Percentiles rank a stretch among this genome's conserved stretches.
These are phyloP conservation scores for Phrynocephalus guinanensis DNA, from an alignment of 2,797 vertebrate genomes.

Conservation along the genomic window DNA sequence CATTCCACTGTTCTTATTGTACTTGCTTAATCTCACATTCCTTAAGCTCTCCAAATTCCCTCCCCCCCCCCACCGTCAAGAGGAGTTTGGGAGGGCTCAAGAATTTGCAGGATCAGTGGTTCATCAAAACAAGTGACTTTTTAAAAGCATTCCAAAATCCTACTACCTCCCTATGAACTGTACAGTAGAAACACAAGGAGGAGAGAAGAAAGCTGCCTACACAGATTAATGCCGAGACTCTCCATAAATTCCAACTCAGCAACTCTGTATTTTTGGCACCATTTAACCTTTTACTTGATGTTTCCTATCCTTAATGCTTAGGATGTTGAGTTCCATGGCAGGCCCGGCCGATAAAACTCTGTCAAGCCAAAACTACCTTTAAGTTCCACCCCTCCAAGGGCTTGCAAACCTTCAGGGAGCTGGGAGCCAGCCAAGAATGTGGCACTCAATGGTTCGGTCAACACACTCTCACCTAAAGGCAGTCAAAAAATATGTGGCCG, in stretches of 20 bases:
- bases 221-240: constrained; percentile 36
- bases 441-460: constrained; percentile 25
- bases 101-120: constrained; percentile 38
- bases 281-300: constrained; percentile 36
- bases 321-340: constrained; percentile 42
- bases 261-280: constrained; percentile 53
- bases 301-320: constrained; percentile 48
- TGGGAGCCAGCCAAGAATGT: constrained; percentile 37
- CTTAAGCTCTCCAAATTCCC: not conserved
- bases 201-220: constrained; percentile 25
- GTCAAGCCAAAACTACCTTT: constrained; percentile 35
- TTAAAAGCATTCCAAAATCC: constrained; percentile 49
- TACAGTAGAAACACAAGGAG: constrained; percentile 16
- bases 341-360: constrained; percentile 52
- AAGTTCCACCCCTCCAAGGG: constrained; percentile 36
- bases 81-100: constrained; percentile 19
- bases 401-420: constrained; percentile 32
- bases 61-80: constrained; percentile 11
- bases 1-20: not conserved
- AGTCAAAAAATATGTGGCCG: constrained; percentile 26
- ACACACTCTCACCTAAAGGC: constrained; percentile 41
- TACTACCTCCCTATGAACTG: constrained; percentile 42
- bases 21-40: constrained; percentile 10
- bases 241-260: constrained; percentile 10
- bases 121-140: constrained; percentile 21